A percentile compares a stretch with the other conserved stretches of the same genome.
Evolutionary conservation across 2,113 vertebrate species (phyloP).

Genomic region (Actinemys pallida): DNA sequence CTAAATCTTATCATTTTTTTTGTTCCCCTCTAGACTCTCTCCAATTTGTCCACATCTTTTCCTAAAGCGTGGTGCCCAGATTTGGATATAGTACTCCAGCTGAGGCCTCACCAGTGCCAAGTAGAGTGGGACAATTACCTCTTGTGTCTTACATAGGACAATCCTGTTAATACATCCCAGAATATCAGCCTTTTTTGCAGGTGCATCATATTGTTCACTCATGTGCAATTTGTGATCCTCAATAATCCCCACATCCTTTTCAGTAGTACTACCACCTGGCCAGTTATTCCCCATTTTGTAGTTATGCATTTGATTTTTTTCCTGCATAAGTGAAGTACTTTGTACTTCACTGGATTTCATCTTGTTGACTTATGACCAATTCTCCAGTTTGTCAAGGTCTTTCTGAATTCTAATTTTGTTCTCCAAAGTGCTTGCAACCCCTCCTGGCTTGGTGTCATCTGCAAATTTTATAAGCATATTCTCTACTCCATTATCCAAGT

Average conservation of each 20-base stretch:
- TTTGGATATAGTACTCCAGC: too few species aligned
- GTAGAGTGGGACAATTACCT: too few species aligned
- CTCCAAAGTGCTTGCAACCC: neutral
- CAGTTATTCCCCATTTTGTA: neutral
- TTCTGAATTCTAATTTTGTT: neutral
- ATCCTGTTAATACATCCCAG: too few species aligned
- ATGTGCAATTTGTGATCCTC: neutral
- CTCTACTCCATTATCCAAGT: neutral
- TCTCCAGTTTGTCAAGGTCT: neutral
- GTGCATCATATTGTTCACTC: neutral
- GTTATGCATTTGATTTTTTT: neutral
- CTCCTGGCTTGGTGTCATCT: neutral
- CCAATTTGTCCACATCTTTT: too few species aligned
- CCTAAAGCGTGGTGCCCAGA: too few species aligned
- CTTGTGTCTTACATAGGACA: too few species aligned
- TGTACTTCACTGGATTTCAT: neutral
- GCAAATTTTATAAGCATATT: neutral
- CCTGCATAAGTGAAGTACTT: neutral
- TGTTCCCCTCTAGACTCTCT: too few species aligned
- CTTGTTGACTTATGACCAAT: neutral
- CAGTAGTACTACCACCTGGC: neutral
- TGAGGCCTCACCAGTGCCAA: too few species aligned
- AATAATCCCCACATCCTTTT: neutral
- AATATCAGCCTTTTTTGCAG: neutral
- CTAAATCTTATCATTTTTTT: too few species aligned